Conservation (phyloP, 2,797 vertebrate species). For the Sebastes diaconus region DNA sequence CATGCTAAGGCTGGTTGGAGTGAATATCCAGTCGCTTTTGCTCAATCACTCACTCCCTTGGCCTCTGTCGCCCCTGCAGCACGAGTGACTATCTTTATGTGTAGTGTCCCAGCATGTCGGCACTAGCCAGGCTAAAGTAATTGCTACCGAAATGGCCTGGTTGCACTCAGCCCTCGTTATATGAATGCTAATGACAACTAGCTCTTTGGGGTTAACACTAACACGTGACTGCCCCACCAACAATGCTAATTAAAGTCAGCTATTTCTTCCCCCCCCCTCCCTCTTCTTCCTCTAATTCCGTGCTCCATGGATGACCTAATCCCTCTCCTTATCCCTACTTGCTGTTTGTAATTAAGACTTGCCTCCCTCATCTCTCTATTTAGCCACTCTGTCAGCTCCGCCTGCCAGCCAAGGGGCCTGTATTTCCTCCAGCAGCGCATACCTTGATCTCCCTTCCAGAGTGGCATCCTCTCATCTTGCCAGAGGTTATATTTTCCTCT, state of each 20-base stretch:
- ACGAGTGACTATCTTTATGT: constrained; percentile 67
- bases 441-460: constrained; percentile 64
- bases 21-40: constrained; percentile 72
- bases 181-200: constrained; percentile 76
- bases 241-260: constrained; percentile 79
- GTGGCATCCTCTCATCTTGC: constrained; percentile 60
- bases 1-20: constrained; percentile 73
- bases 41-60: constrained; percentile 72
- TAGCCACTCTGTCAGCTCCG: constrained; percentile 73
- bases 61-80: constrained; percentile 65
- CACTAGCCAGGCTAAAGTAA: constrained; percentile 67
- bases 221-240: constrained; percentile 65
- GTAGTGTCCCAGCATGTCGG: constrained; percentile 66
- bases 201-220: constrained; percentile 53
- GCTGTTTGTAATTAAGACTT: constrained; percentile 85
- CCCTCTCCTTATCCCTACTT: constrained; percentile 76
- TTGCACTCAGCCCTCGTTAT: constrained; percentile 56
- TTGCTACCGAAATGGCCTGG: constrained; percentile 72
- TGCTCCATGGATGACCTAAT: constrained; percentile 80
- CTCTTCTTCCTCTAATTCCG: constrained; percentile 68
- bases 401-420: constrained; percentile 37
- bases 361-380: constrained; percentile 76
- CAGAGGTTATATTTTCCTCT: constrained; percentile 53
- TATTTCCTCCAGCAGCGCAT: constrained; percentile 45
- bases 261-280: neutral